Evolutionary conservation across 2,888 invertebrate genomes (phyloP).

Genomic region (Euphydryas editha): DNA sequence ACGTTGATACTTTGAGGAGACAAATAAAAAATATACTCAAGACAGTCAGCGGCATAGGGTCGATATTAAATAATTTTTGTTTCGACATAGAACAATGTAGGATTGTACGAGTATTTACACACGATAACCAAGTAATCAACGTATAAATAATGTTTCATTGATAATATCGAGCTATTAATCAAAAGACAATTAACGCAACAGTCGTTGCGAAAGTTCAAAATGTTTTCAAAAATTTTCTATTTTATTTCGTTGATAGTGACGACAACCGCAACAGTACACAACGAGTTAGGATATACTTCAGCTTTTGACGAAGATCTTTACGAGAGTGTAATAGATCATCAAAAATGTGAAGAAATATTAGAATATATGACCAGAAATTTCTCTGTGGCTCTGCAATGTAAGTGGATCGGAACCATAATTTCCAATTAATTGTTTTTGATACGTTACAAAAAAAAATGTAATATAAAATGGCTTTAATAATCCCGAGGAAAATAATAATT

Average conservation of each 20-base stretch:
- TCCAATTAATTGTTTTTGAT: background rate
- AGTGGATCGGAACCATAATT: background rate
- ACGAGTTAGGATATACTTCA: conserved; percentile 20
- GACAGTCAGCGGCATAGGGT: no score
- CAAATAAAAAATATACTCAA: no score
- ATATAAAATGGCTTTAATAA: background rate
- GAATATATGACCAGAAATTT: background rate
- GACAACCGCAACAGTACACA: background rate
- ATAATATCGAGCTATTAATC: background rate
- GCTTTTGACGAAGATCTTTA: conserved; percentile 57
- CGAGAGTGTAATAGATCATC: conserved; percentile 53
- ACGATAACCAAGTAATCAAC: background rate
- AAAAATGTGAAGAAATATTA: conserved; percentile 52
- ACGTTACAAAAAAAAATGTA: background rate
- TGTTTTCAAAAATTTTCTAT: background rate
- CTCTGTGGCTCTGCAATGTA: background rate
- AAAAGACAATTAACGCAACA: background rate
- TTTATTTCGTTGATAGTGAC: background rate
- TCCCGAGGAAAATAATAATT: no score
- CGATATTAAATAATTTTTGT: no score
- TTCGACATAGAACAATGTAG: background rate
- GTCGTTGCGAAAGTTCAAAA: background rate
- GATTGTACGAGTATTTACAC: background rate
- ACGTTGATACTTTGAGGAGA: no score
- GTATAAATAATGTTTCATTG: background rate